These are phyloP conservation scores for Bellardia bayeri DNA, from an alignment of 2,888 invertebrate genomes.

Conservation along the genomic window DNA sequence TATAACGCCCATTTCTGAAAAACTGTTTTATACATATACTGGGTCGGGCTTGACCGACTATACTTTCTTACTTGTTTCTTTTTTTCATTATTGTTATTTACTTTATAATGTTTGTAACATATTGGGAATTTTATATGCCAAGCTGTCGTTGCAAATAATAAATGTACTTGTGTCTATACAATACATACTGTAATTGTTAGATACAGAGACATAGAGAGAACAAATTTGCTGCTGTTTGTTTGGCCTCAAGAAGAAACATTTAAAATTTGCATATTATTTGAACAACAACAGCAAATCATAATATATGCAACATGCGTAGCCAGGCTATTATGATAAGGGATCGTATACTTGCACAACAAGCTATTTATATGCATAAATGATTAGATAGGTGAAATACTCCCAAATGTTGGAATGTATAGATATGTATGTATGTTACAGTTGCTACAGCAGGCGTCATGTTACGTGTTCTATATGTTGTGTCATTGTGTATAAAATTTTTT, in stretches of 20 bases:
- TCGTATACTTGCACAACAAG: constrained; percentile 6
- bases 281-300: constrained; percentile 44
- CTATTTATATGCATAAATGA: neutral
- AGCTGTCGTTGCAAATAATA: constrained; percentile 21
- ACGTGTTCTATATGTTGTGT: constrained; percentile 35
- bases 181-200: neutral
- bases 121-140: neutral
- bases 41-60: too few species aligned
- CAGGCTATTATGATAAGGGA: constrained; percentile 54
- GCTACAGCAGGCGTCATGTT: constrained; percentile 10
- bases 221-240: constrained; percentile 24
- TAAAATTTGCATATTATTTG: constrained; percentile 67
- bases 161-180: constrained; percentile 12
- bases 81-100: neutral
- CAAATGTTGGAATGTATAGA: neutral
- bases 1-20: too few species aligned
- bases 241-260: constrained; percentile 37
- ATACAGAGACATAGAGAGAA: neutral
- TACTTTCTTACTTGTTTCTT: too few species aligned
- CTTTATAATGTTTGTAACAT: neutral
- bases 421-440: neutral
- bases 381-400: neutral
- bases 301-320: constrained; percentile 69
- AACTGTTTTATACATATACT: too few species aligned
- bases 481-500: constrained; percentile 28